Percentiles rank a stretch among this genome's conserved stretches.
Evolutionary conservation across 1,140 invertebrate species (phyloP).

Genomic region (Holcopasites calliopsidis): DNA sequence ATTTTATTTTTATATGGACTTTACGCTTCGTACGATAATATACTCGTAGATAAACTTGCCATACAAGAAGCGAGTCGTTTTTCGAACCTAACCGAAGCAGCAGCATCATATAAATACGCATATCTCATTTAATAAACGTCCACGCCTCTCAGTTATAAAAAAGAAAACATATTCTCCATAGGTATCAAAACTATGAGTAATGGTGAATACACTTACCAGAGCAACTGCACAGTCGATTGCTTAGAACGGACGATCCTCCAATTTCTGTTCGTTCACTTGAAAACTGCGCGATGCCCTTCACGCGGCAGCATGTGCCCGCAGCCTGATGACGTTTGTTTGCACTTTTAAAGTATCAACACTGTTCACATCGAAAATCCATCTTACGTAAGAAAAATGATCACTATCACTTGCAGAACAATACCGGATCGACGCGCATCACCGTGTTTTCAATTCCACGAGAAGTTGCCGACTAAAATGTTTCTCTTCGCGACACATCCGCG

Average conservation of each 20-base stretch:
- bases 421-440: neutral
- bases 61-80: neutral
- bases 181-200: neutral
- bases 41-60: neutral
- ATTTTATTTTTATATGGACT: neutral
- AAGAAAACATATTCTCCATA: neutral
- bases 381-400: neutral
- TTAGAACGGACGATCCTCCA: neutral
- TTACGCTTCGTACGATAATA: neutral
- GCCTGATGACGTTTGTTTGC: neutral
- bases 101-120: neutral
- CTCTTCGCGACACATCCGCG: no score
- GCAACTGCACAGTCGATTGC: neutral
- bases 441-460: neutral
- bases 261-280: neutral
- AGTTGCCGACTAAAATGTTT: neutral
- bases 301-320: no score
- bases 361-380: neutral
- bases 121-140: neutral
- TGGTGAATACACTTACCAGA: conserved; percentile 23
- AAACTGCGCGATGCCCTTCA: neutral
- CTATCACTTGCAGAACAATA: neutral
- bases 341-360: neutral
- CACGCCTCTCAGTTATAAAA: conserved; percentile 4
- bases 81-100: neutral